Evolutionary conservation across 1,140 invertebrate species (phyloP).

Genomic region (Musca vetustissima): DNA sequence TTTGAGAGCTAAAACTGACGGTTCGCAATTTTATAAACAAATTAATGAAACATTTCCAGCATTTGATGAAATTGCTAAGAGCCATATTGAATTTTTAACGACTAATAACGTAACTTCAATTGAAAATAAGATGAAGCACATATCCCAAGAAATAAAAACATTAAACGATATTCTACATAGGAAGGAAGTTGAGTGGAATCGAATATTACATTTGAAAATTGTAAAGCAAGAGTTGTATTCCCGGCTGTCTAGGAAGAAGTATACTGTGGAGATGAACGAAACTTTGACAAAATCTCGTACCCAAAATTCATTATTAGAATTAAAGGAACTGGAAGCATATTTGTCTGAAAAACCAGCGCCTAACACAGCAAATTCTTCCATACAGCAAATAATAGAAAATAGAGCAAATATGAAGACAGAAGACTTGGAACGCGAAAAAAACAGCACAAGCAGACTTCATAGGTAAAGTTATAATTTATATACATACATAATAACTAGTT

Average conservation of each 20-base stretch:
- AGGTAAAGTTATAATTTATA: constrained; percentile 18
- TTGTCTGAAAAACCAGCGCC: constrained; percentile 11
- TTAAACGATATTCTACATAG: constrained; percentile 69
- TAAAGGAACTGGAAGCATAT: constrained; percentile 25
- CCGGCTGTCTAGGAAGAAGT: constrained; percentile 66
- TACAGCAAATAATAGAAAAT: constrained; percentile 26
- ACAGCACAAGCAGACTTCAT: constrained; percentile 26
- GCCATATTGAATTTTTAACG: constrained; percentile 16
- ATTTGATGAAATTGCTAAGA: constrained; percentile 15
- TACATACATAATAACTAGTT: background rate
- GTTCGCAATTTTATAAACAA: constrained; percentile 24
- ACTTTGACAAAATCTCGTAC: background rate
- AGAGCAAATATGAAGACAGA: constrained; percentile 31
- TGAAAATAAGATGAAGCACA: constrained; percentile 61
- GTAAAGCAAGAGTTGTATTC: constrained; percentile 78
- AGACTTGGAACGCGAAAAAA: constrained; percentile 30
- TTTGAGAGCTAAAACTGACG: background rate
- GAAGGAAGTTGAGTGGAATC: constrained; percentile 84
- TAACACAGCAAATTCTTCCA: background rate
- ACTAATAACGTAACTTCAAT: constrained; percentile 59
- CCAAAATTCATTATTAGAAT: constrained; percentile 6
- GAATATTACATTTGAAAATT: constrained; percentile 75
- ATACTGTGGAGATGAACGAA: constrained; percentile 59
- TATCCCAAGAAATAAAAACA: constrained; percentile 65
- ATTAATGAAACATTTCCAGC: constrained; percentile 28